Evolutionary conservation across 2,113 vertebrate species (phyloP), one percentile per base, ranked within the genome.

Genomic region (Prolemur simus): DNA sequence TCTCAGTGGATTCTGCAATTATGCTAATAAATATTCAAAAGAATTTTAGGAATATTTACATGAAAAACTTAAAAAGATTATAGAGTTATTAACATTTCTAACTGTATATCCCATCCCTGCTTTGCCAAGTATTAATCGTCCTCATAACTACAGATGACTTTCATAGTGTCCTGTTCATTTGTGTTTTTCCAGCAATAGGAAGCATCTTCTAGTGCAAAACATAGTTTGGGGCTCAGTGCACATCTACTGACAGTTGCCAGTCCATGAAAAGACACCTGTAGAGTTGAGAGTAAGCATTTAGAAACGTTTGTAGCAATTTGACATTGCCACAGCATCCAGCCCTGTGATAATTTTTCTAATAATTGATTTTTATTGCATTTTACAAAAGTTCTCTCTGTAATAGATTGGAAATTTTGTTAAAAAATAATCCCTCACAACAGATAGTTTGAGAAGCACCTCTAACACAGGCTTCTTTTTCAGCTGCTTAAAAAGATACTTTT

Each of bases 21-120:
- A 73, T 29, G 13, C 58, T 81, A 89, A 95, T 89, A 91, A 87
- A 54, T 86, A 7, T 69, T 82, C 58, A 54, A 85, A 58, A 87
- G 60, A 39, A 14, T 84, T 89, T 82, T 49, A 90, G 82, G 18
- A 94, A 68, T 97, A 56, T 76, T 94, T 84, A 52, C 5, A 25
- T 87, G 21, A 74, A 73, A 83, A n/a, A 47, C n/a, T 91, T 52
- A 7, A 37, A 60, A 88, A 91, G 10, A 87, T 58, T n/a, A 32
- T n/a, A 42, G 34, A 66, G 5, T 77, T 56, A 25, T 27, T 94
- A 84, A 91, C 39, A 96, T 85, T 73, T 69, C 23, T 68, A 23
- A 60, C 66, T 73, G 15, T 23, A 5, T 76, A 6, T 69, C 66
- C 8, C 32, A 17, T 83, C 29, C 25, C 32, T 95, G 29, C 32